Evolutionary conservation across 2,888 invertebrate genomes (phyloP).

Genomic region (Dasypolia templi): DNA sequence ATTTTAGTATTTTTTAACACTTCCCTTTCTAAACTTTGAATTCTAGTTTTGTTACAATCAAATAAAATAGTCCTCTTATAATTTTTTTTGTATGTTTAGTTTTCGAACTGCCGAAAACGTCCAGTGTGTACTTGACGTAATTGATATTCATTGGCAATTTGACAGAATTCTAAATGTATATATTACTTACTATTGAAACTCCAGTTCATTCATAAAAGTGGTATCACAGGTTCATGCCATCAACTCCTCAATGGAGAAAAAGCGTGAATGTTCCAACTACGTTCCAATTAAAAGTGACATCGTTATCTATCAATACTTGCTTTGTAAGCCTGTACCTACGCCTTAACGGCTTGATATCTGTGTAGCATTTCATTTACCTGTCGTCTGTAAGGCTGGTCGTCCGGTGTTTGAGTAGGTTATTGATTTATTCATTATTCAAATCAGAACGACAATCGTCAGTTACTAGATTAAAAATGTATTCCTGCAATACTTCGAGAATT

Average conservation of each 20-base stretch:
- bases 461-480: constrained; percentile 5
- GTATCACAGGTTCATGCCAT: constrained; percentile 26
- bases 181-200: constrained; percentile 12
- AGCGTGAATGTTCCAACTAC: constrained; percentile 48
- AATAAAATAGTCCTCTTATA: not conserved
- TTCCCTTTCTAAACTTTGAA: too few species aligned
- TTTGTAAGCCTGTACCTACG: constrained; percentile 53
- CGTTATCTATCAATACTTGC: constrained; percentile 60
- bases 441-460: constrained; percentile 3
- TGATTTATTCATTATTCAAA: constrained; percentile 39
- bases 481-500: constrained; percentile 12
- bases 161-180: not conserved
- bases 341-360: constrained; percentile 55
- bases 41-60: not conserved
- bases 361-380: constrained; percentile 57
- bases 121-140: not conserved
- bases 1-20: not conserved
- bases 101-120: not conserved
- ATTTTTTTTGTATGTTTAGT: too few species aligned
- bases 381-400: constrained; percentile 40
- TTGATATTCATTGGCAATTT: not conserved
- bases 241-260: constrained; percentile 52
- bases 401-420: constrained; percentile 29
- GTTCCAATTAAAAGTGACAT: constrained; percentile 59
- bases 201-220: constrained; percentile 46